phyloP scores from a whole-genome alignment of 2,888 invertebrate genomes.

The Anoplius nigerrimus region DNA sequence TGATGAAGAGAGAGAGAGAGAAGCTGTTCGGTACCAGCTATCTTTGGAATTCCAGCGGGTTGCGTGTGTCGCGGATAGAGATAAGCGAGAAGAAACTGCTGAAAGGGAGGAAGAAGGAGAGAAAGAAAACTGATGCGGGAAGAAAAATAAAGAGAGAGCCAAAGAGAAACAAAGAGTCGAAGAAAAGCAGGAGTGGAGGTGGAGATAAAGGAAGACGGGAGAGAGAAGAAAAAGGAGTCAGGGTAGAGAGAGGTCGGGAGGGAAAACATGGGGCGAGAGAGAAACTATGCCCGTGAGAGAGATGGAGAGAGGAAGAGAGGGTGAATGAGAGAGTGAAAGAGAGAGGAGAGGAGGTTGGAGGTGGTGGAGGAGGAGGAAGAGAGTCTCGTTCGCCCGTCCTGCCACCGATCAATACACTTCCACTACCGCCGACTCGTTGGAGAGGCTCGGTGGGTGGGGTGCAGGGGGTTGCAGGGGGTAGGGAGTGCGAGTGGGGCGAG shows the following conservation, averaged over 20 bases:
- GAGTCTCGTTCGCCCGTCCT: constrained; percentile 55
- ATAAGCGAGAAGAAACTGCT: not conserved
- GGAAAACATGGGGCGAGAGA: constrained; percentile 3
- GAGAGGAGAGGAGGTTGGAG: constrained; percentile 39
- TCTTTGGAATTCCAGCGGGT: no score
- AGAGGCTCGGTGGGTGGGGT: constrained; percentile 21
- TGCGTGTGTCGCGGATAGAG: not conserved
- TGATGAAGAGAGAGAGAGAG: not conserved
- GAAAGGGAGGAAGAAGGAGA: not conserved
- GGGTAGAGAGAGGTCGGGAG: constrained; percentile 16
- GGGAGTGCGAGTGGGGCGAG: not conserved
- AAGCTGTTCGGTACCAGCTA: not conserved
- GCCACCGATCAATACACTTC: constrained; percentile 72
- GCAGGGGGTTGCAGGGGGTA: constrained; percentile 20
- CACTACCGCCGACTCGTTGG: constrained; percentile 58
- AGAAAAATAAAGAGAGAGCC: constrained; percentile 1
- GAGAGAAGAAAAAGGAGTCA: constrained; percentile 8
- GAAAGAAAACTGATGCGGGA: constrained; percentile 4
- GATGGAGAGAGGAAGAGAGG: not conserved
- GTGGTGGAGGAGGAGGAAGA: constrained; percentile 19
- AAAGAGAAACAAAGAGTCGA: constrained; percentile 16
- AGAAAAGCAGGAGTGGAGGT: constrained; percentile 15
- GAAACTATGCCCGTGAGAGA: constrained; percentile 7
- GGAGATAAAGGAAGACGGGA: not conserved
- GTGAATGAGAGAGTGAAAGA: constrained; percentile 33